Conservation (phyloP, 64 coral and sea anemone species). For the Montipora capricornis region DNA sequence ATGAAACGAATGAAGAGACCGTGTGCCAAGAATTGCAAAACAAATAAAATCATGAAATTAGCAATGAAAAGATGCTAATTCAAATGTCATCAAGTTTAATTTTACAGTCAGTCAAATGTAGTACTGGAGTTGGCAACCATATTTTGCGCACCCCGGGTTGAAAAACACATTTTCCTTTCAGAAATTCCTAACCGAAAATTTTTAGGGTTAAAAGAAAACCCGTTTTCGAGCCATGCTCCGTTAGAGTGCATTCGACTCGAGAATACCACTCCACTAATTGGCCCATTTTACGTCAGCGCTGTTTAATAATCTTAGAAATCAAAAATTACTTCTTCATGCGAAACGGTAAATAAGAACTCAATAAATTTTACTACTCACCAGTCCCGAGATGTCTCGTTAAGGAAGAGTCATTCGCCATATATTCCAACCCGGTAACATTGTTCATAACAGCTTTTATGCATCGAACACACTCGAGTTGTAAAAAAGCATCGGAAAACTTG, state of each 20-base stretch:
- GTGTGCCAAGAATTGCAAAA: too few relatives aligned
- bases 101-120: too few relatives aligned
- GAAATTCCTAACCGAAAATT: background rate
- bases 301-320: background rate
- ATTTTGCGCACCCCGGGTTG: too few relatives aligned
- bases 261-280: background rate
- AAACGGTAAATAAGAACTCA: background rate
- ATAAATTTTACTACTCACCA: constrained; percentile 45
- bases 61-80: too few relatives aligned
- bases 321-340: background rate
- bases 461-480: constrained; percentile 87
- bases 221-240: background rate
- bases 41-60: too few relatives aligned
- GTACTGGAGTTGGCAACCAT: too few relatives aligned
- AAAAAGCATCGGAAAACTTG: constrained; percentile 82
- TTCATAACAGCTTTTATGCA: constrained; percentile 94
- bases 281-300: background rate
- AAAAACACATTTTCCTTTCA: too few relatives aligned
- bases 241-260: background rate
- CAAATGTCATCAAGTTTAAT: too few relatives aligned
- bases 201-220: background rate
- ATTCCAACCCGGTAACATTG: constrained; percentile 77
- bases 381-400: constrained; percentile 71
- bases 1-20: too few relatives aligned
- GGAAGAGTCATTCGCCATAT: constrained; percentile 67